phyloP scores from a whole-genome alignment of 2,888 invertebrate genomes.

The Lepidocyrtinus sp. region DNA sequence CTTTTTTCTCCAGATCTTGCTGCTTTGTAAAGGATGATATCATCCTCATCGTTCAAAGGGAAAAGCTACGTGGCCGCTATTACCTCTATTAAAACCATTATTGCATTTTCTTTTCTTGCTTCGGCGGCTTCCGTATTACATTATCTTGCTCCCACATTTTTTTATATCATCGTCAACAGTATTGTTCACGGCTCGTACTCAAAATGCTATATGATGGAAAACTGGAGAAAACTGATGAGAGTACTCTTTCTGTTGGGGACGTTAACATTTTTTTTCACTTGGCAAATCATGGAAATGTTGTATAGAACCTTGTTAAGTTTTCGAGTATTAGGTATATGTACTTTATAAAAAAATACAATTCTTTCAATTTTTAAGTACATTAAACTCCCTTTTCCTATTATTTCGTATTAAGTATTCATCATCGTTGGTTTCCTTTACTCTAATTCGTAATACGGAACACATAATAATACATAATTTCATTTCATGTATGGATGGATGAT shows the following conservation, averaged over 20 bases:
- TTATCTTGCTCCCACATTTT: constrained; percentile 5
- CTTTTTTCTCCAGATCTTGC: constrained; percentile 32
- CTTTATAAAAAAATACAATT: neutral
- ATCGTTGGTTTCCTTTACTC: constrained; percentile 1
- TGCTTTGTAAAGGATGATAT: constrained; percentile 2
- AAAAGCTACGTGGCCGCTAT: constrained; percentile 23
- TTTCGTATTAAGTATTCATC: neutral
- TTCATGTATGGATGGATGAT: constrained; percentile 47
- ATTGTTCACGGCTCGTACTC: constrained; percentile 1
- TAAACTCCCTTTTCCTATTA: neutral
- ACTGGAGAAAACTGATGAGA: neutral
- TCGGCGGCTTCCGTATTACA: constrained; percentile 4
- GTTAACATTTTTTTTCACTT: constrained; percentile 14
- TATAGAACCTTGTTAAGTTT: no score
- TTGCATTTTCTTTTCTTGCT: constrained; percentile 31
- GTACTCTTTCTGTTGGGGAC: neutral
- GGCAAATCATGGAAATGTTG: constrained; percentile 1
- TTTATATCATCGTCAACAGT: constrained; percentile 17
- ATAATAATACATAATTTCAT: constrained; percentile 49
- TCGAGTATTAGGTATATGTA: neutral
- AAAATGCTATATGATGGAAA: neutral
- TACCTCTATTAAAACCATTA: constrained; percentile 42
- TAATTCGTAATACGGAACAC: constrained; percentile 39
- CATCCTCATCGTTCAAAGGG: constrained; percentile 5
- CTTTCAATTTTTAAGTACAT: constrained; percentile 15